Evolutionary conservation across 1,140 invertebrate genomes (phyloP), one percentile per base, ranked within the genome.

Genomic region (Micrasema longulum): DNA sequence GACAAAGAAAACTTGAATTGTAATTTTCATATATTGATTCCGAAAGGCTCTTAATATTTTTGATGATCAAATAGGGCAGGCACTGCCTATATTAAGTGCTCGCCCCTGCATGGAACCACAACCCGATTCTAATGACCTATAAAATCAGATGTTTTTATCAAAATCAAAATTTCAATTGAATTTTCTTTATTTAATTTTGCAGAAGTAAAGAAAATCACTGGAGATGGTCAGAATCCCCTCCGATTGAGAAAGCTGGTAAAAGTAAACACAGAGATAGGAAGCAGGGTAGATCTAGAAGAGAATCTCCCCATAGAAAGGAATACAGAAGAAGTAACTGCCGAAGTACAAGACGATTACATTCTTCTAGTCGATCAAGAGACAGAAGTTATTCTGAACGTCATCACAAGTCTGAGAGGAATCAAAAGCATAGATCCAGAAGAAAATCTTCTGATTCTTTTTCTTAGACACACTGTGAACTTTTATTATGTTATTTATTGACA

Each of bases 201-300:
- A 82, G 80, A 67, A 63, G 50, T 73, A 72, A 68, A 66, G 76
- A 80, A 5, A 78, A 85, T 4, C 76, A 89, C 67, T 93, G 91
- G 91, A 86, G 91, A 67, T 93, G 91, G 92, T 93, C 91, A 6
- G 90, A 92, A 77, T 92, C 91, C 26, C 91, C 91, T 0, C 90
- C 50, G 7, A 18, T 10, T n/a, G n/a, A 5, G 16, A 47, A n/a
- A 45, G 12, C 38, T n/a, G 55, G 41, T 41, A 2, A 60, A 31
- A 55, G 1, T 16, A 20, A 9, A 23, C n/a, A 11, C 16, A 18
- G 3, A 41, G 36, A 60, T 41, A 20, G 16, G 14, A 60, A 6
- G 41, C 35, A 55, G 12, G n/a, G 16, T 22, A 11, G 35, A 22
- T 60, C 55, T n/a, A 35, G 53, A 38, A 60, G 35, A 60, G 55